These are phyloP conservation scores for Peromyscus polionotus DNA, from an alignment of 2,113 vertebrate genomes.

Conservation along the genomic window DNA sequence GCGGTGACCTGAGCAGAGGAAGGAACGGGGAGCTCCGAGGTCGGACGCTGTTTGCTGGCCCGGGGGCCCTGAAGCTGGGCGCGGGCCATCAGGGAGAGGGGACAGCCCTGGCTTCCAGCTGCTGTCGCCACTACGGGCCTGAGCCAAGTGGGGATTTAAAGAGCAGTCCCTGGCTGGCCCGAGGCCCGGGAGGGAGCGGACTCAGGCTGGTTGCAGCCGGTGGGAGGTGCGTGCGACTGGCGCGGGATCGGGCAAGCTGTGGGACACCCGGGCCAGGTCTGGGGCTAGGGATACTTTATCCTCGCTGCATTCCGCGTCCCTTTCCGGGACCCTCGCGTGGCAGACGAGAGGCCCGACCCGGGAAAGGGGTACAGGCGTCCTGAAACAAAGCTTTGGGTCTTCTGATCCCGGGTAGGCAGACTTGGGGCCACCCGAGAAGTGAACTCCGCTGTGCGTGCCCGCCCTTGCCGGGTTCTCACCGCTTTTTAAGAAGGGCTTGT, in stretches of 20 bases:
- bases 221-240: background rate
- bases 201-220: background rate
- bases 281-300: constrained; percentile 28
- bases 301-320: background rate
- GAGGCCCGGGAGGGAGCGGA: background rate
- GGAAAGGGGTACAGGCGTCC: background rate
- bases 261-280: constrained; percentile 5
- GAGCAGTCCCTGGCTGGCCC: constrained; percentile 22
- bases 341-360: constrained; percentile 10
- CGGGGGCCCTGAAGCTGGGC: background rate
- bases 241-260: background rate
- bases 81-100: constrained; percentile 3
- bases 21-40: background rate
- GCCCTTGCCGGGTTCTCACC: constrained; percentile 33
- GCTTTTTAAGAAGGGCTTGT: background rate
- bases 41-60: background rate
- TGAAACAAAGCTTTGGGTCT: constrained; percentile 72
- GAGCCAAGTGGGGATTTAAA: constrained; percentile 64
- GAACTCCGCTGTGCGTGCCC: constrained; percentile 38
- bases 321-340: background rate
- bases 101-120: constrained; percentile 57
- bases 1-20: background rate
- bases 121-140: constrained; percentile 42
- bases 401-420: background rate
- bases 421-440: background rate